Evolutionary conservation across 2,888 invertebrate genomes (phyloP).

Genomic region (Nudaria mundana): DNA sequence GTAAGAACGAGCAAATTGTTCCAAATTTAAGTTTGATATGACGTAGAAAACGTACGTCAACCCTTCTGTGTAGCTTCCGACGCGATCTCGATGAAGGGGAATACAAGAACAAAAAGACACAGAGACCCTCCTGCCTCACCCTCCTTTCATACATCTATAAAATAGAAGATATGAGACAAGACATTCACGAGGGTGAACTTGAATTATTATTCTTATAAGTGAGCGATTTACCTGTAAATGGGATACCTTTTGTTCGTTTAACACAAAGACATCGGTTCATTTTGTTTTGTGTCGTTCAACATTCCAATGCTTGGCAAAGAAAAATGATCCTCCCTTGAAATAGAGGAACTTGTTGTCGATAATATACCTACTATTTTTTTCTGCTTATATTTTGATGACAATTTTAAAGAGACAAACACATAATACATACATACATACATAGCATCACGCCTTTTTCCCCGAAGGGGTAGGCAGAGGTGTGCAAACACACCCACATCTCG

Average conservation of each 20-base stretch:
- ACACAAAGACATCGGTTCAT: constrained; percentile 22
- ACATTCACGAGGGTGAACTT: constrained; percentile 45
- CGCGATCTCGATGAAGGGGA: constrained; percentile 35
- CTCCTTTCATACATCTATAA: constrained; percentile 52
- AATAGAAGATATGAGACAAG: constrained; percentile 57
- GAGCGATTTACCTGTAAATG: constrained; percentile 37
- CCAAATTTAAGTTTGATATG: constrained; percentile 21
- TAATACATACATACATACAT: too few relatives aligned
- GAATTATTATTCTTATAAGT: constrained; percentile 51
- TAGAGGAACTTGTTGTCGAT: too few relatives aligned
- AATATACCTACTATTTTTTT: too few relatives aligned
- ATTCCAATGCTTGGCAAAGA: not conserved
- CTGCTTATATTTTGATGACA: too few relatives aligned
- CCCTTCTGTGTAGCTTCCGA: constrained; percentile 50
- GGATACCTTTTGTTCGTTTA: constrained; percentile 35
- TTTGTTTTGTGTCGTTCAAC: not conserved
- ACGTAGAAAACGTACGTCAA: constrained; percentile 44
- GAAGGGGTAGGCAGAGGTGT: too few relatives aligned
- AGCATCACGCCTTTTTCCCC: too few relatives aligned
- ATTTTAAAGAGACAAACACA: too few relatives aligned
- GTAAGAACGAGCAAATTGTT: constrained; percentile 14
- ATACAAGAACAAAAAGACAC: constrained; percentile 54
- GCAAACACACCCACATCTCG: too few relatives aligned
- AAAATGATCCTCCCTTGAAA: too few relatives aligned
- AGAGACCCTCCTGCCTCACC: constrained; percentile 46